Evolutionary conservation across 2,113 vertebrate genomes (phyloP), one percentile per base, ranked within the genome.

Genomic region (Laticauda colubrina): DNA sequence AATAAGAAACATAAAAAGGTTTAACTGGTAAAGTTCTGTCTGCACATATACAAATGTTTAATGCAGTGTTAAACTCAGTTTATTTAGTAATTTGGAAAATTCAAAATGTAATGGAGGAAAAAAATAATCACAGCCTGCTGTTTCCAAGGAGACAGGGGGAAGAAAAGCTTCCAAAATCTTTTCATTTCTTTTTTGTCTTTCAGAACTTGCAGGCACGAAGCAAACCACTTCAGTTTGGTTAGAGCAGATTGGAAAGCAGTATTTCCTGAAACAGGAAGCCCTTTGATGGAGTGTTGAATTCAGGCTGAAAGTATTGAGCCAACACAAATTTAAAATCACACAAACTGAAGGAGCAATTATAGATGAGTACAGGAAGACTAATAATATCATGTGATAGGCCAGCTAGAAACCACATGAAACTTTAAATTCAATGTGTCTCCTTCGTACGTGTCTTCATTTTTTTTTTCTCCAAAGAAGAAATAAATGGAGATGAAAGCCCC

Each of bases 211-310:
- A 61, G 85, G 29, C 61, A 51, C 15, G 20, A 89, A 92, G 89
- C 88, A 89, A 64, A 55, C 51, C n/a, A 56, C 69, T 91, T 91
- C 56, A 64, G 21, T 64, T 61, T 69, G 45, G 10, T 26, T 64
- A 64, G 18, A 39, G 51, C 48, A 88, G 56, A 88, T n/a, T 61
- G 9, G 57, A 87, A 51, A 5, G n/a, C 34, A 57, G 39, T 81
- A 53, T 92, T 57, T 81, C 51, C n/a, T 45, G 45, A 45, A 81
- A 92, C 39, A 55, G 39, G 61, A 55, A 89, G 26, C 5, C 56
- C 20, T 89, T 88, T 89, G 53, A 45, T 89, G 39, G 92, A n/a
- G 48, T 88, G 88, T 92, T 88, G 57, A 64, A 88, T 92, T 89
- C 88, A 59, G 39, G 34, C 26, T 56, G 20, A 88, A 87, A 88